These are phyloP conservation scores for Clarias pachynema DNA, from an alignment of 2,797 vertebrate species.

Conservation along the genomic window DNA sequence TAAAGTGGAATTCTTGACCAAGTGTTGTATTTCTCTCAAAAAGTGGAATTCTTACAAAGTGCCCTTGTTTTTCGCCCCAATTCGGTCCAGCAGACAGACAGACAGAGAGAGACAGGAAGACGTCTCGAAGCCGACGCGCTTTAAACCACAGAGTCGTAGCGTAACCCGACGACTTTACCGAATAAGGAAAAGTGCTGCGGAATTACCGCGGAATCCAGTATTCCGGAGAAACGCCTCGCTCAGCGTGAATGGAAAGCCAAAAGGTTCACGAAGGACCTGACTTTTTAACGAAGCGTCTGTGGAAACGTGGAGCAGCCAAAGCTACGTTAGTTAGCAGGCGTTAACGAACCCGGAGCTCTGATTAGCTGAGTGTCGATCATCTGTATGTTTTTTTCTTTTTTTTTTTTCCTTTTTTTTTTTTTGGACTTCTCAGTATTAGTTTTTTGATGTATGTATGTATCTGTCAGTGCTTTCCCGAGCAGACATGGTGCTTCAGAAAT, in stretches of 20 bases:
- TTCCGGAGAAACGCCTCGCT: background rate
- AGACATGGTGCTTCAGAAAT: slow-evolving; percentile 41
- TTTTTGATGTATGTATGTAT: slow-evolving; percentile 7
- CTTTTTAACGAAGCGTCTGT: background rate
- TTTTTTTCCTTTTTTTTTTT: background rate
- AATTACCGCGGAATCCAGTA: background rate
- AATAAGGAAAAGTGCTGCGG: background rate
- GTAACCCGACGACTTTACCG: background rate
- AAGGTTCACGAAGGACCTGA: background rate
- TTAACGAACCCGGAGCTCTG: slow-evolving; percentile 30
- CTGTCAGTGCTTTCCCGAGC: slow-evolving; percentile 20
- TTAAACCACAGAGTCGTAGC: background rate
- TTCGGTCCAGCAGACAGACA: slow-evolving; percentile 32
- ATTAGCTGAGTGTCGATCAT: slow-evolving; percentile 14
- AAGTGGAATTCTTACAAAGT: slow-evolving; percentile 59
- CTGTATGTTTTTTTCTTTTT: background rate
- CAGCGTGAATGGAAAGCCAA: background rate
- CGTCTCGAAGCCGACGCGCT: background rate
- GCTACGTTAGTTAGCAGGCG: background rate
- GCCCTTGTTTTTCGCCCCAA: slow-evolving; percentile 49
- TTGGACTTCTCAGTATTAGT: slow-evolving; percentile 15
- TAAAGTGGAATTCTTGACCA: slow-evolving; percentile 19
- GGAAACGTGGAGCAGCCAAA: background rate
- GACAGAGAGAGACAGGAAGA: slow-evolving; percentile 4
- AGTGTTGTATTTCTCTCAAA: slow-evolving; percentile 29